Evolutionary conservation across 1,140 invertebrate species (phyloP).

Genomic region (Drosophila subpulchrella): DNA sequence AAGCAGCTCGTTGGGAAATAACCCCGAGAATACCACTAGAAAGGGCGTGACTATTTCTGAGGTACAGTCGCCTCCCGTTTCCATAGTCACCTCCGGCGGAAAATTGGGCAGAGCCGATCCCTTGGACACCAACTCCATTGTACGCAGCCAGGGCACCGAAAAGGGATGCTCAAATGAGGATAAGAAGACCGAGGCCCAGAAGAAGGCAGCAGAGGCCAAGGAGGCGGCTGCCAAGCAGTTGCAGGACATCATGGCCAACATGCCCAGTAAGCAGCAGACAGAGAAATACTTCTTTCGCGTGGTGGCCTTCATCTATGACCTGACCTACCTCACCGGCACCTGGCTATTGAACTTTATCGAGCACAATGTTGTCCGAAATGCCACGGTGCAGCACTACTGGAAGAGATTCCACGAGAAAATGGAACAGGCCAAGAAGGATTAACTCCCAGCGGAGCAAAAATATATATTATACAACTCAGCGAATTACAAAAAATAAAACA

Average conservation of each 20-base stretch:
- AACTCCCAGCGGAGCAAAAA: conserved; percentile 7
- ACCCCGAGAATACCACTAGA: background rate
- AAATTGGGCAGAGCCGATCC: conserved; percentile 13
- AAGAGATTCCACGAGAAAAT: conserved; percentile 76
- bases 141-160: background rate
- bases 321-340: conserved; percentile 42
- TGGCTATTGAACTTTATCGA: conserved; percentile 57
- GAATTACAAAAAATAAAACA: conserved; percentile 23
- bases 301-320: conserved; percentile 69
- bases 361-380: conserved; percentile 62
- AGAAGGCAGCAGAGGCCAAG: conserved; percentile 14
- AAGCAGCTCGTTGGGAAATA: background rate
- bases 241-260: conserved; percentile 51
- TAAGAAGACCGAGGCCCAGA: conserved; percentile 1
- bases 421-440: conserved; percentile 72
- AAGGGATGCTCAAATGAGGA: background rate
- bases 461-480: conserved; percentile 16
- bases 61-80: background rate
- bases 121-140: background rate
- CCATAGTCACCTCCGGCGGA: background rate
- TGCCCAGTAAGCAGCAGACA: conserved; percentile 67
- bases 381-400: conserved; percentile 65
- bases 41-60: conserved; percentile 6
- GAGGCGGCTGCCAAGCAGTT: conserved; percentile 49
- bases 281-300: conserved; percentile 72